A percentile compares a stretch with the other conserved stretches of the same genome.
Evolutionary conservation across 1,140 invertebrate species (phyloP).

Genomic region (Drosophila guanche): DNA sequence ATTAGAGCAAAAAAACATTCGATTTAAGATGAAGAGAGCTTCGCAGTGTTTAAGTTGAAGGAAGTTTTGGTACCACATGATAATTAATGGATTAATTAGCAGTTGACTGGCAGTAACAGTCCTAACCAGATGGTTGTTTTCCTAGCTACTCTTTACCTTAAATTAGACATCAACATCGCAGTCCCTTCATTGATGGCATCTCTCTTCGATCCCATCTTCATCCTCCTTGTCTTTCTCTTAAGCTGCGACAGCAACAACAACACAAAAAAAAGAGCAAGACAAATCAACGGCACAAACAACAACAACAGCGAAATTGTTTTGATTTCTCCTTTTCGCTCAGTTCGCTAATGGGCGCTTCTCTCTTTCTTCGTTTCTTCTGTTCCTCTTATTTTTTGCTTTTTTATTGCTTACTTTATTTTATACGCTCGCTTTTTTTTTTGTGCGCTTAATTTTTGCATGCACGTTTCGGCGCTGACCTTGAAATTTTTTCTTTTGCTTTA

Average conservation of each 20-base stretch:
- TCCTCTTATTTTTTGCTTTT: conserved; percentile 19
- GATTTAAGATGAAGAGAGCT: too few species aligned
- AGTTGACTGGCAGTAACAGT: too few species aligned
- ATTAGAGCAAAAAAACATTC: too few species aligned
- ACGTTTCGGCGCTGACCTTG: conserved; percentile 80
- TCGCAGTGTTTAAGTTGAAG: too few species aligned
- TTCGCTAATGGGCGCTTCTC: conserved; percentile 42
- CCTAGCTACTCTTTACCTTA: too few species aligned
- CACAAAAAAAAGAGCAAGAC: conserved; percentile 12
- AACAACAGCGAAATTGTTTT: conserved; percentile 39
- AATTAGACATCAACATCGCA: too few species aligned
- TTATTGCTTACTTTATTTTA: conserved; percentile 55
- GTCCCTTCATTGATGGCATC: too few species aligned
- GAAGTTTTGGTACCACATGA: too few species aligned
- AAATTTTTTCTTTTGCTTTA: conserved; percentile 74
- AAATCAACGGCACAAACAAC: conserved; percentile 23
- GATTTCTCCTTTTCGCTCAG: conserved; percentile 62
- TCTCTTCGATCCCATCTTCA: background rate
- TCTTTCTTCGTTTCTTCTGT: conserved; percentile 1
- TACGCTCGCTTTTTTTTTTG: conserved; percentile 50
- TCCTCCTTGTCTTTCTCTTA: background rate
- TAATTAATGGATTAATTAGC: too few species aligned
- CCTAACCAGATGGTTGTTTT: too few species aligned
- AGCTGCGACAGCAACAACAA: conserved; percentile 10
- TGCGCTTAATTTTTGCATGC: conserved; percentile 81